Conservation (phyloP, 2,888 invertebrate species). For the Sphecodes monilicornis region DNA sequence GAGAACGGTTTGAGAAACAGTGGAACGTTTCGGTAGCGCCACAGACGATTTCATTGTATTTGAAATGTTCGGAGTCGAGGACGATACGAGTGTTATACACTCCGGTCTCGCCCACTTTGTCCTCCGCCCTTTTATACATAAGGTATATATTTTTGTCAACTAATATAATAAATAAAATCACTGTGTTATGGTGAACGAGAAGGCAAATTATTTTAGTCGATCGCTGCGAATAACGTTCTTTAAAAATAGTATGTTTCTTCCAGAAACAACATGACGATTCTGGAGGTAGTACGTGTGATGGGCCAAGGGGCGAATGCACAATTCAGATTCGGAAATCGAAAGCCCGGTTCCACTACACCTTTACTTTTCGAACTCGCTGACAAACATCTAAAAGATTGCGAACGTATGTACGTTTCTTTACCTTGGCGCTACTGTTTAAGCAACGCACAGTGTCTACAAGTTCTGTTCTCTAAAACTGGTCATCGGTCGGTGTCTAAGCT, state of each 20-base stretch:
- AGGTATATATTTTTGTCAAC: conserved; percentile 65
- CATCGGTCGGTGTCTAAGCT: neutral
- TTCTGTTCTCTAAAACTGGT: neutral
- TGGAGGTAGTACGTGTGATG: conserved; percentile 93
- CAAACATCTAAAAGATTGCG: conserved; percentile 87
- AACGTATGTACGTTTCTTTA: conserved; percentile 84
- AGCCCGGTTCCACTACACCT: conserved; percentile 91
- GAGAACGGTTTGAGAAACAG: conserved; percentile 76
- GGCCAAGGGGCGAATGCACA: conserved; percentile 95
- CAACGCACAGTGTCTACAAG: neutral
- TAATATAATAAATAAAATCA: neutral
- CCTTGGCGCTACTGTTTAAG: conserved; percentile 13
- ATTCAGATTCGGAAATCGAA: conserved; percentile 95
- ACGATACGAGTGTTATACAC: conserved; percentile 79
- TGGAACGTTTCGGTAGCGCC: conserved; percentile 75
- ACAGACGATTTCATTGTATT: conserved; percentile 77
- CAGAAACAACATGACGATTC: conserved; percentile 96
- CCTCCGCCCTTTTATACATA: conserved; percentile 81
- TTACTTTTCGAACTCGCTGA: conserved; percentile 93
- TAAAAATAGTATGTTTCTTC: conserved; percentile 50
- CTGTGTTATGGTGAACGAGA: neutral
- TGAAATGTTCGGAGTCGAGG: conserved; percentile 78
- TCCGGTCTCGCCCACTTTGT: conserved; percentile 75
- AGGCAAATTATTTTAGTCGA: neutral
- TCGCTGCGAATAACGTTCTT: neutral